A percentile compares a stretch with the other conserved stretches of the same genome.
phyloP scores from a whole-genome alignment of 2,888 invertebrate species.

The Callyntrura sp. region DNA sequence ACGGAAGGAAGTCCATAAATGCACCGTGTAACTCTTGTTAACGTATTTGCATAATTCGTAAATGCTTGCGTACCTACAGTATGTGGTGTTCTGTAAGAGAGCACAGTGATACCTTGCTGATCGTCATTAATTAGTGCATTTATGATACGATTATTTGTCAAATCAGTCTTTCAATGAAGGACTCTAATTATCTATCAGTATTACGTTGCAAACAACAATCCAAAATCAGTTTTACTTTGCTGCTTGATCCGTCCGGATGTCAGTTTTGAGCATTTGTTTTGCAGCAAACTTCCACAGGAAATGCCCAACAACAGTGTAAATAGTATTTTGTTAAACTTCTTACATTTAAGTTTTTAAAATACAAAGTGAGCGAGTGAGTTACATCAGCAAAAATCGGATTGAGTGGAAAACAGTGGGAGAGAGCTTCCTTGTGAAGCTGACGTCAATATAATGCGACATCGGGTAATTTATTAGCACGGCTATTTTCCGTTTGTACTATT shows the following conservation, averaged over 20 bases:
- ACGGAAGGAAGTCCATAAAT: slow-evolving; percentile 61
- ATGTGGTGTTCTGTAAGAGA: background rate
- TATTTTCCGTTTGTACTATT: no score
- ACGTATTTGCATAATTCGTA: slow-evolving; percentile 28
- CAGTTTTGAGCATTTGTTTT: slow-evolving; percentile 15
- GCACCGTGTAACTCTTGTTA: slow-evolving; percentile 2
- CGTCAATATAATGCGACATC: slow-evolving; percentile 37
- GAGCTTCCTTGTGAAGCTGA: slow-evolving; percentile 67
- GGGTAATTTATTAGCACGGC: slow-evolving; percentile 44
- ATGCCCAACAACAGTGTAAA: no score
- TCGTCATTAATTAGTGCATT: slow-evolving; percentile 23
- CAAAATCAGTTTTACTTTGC: slow-evolving; percentile 61
- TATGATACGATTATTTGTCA: slow-evolving; percentile 29
- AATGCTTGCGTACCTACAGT: slow-evolving; percentile 37
- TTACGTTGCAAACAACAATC: slow-evolving; percentile 7
- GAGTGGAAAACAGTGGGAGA: background rate
- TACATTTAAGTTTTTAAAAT: no score
- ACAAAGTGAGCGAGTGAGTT: no score
- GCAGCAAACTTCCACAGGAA: no score
- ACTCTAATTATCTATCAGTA: slow-evolving; percentile 57
- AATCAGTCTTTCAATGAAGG: slow-evolving; percentile 38
- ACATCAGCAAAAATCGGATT: slow-evolving; percentile 10
- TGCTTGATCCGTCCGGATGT: slow-evolving; percentile 51
- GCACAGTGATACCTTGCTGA: slow-evolving; percentile 45
- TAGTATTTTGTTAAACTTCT: no score